Base-by-base conservation (phyloP, 2,888 invertebrate genomes). In the Anodontia alba region DNA sequence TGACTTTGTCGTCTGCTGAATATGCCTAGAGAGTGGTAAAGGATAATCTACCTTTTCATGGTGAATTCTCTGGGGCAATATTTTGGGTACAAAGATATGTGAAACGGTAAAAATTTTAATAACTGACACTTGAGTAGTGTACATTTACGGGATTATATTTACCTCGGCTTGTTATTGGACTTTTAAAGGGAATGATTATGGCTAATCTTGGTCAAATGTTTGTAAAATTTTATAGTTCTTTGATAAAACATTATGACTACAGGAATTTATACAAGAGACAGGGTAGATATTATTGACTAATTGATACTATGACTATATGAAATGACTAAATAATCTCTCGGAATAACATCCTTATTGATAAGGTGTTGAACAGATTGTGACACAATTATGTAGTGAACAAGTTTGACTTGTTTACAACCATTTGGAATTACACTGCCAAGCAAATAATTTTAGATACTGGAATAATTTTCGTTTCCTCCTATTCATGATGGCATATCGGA, bases 401-500 rank as follows among this genome's bases (percentile, higher is more conserved):
- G 38, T 5, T 38, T 5, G 38, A 38, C 38, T 38, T 38, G 38
- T 8, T 38, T 38, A 38, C 12, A 38, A 8, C 38, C n/a, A n/a
- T n/a, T 38, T 38, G 7, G 38, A 38, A 38, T 8, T 38, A 8
- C 38, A 38, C 38, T 38, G 38, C 38, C 38, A 38, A 12, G 38
- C 5, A 5, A 38, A 8, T 38, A 8, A 5, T 38, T 5, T 38
- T 38, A 12, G 38, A 38, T 38, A 38, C 38, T 38, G 7, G 12
- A 38, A 12, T 5, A 38, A 38, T 38, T 38, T 38, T 38, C 12
- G 38, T 38, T 8, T 5, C 12, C 7, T 38, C n/a, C 29, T 62
- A 29, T 62, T 69, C 42, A 75, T 49, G 57, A 87, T 87, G 87
- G 87, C 87, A n/a, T 87, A 87, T 71, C 79, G 87, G 73, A 86